phyloP scores from a whole-genome alignment of 2,113 vertebrate genomes.

The Piprites chloris region DNA sequence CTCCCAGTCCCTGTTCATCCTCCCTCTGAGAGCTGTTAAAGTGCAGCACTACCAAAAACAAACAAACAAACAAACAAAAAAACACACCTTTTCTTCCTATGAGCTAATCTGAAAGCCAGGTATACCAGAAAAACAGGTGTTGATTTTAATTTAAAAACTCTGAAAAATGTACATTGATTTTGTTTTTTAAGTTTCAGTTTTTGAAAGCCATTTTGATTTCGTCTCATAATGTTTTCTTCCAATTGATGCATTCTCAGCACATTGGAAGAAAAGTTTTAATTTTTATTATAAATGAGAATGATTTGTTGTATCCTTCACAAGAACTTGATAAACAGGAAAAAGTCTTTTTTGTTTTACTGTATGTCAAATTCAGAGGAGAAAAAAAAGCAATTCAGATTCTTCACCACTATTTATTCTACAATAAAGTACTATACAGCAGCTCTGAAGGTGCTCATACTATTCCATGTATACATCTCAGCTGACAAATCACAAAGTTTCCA shows the following conservation, averaged over 20 bases:
- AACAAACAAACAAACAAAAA: too few relatives aligned
- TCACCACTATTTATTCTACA: neutral
- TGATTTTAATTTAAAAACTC: neutral
- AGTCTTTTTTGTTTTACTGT: neutral
- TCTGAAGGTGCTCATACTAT: neutral
- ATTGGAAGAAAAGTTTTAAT: neutral
- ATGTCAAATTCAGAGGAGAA: neutral
- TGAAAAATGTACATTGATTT: neutral
- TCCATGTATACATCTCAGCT: neutral
- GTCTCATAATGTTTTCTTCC: neutral
- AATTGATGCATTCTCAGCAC: neutral
- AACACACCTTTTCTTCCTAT: too few relatives aligned
- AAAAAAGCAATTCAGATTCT: neutral
- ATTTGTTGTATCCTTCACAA: neutral
- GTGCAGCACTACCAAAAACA: neutral
- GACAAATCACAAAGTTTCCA: conserved; percentile 12
- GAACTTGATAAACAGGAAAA: neutral
- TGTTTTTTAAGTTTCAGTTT: neutral
- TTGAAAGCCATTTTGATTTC: neutral
- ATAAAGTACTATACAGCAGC: neutral
- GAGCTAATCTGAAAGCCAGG: neutral
- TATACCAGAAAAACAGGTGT: neutral
- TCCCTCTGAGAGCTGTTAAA: neutral
- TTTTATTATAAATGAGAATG: neutral
- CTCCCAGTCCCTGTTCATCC: neutral